phyloP scores from a whole-genome alignment of 2,113 vertebrate genomes.

The Cavia aperea region DNA sequence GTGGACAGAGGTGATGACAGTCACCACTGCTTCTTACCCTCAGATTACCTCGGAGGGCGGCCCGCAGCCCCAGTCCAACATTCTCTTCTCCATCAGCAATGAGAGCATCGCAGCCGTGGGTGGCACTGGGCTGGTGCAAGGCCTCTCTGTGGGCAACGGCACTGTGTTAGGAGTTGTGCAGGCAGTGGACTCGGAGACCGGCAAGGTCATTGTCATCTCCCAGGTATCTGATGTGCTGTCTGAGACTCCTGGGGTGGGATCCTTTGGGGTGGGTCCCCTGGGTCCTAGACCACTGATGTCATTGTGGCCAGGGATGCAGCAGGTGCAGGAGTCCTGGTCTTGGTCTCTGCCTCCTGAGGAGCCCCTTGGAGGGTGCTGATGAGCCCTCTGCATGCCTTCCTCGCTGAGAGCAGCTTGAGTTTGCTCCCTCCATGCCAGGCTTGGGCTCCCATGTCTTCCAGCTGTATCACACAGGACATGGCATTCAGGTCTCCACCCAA shows the following conservation, averaged over 20 bases:
- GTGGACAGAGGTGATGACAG: neutral
- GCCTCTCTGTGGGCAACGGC: conserved; percentile 80
- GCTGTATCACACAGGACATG: neutral
- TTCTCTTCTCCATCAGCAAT: conserved; percentile 87
- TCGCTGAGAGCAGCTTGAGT: neutral
- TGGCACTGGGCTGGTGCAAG: conserved; percentile 82
- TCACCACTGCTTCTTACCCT: neutral
- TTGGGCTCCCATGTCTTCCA: neutral
- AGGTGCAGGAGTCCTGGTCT: neutral
- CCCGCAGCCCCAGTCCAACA: conserved; percentile 95
- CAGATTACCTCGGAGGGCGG: conserved; percentile 95
- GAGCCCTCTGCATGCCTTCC: neutral
- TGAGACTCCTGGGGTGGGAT: accelerated
- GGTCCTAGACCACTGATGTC: neutral
- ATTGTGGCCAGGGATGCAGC: neutral
- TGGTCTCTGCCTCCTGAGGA: neutral
- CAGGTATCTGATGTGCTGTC: conserved; percentile 76
- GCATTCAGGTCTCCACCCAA: accelerated
- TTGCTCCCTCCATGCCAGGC: neutral
- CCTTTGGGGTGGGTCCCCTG: accelerated
- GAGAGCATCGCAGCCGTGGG: conserved; percentile 80
- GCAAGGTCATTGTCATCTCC: conserved; percentile 86
- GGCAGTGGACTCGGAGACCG: conserved; percentile 89
- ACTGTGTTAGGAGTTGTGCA: conserved; percentile 87
- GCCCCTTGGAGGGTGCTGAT: neutral